Base-by-base conservation (phyloP, 2,113 vertebrate species). In the Pelvicachromis taeniatus region DNA sequence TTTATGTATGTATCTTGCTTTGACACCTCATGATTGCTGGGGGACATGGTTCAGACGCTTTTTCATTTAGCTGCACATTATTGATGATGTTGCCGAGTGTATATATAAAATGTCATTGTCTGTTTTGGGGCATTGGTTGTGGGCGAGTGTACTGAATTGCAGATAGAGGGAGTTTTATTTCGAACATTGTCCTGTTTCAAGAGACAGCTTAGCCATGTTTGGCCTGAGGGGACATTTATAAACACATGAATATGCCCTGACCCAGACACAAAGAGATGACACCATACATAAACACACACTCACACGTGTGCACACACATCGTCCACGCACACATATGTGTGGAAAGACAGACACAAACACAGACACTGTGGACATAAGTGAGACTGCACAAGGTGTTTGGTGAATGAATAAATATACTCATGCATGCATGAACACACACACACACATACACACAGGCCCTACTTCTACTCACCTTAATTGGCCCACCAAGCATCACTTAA, bases 401-500 rank as follows among this genome's bases (percentile, higher is more conserved):
- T 93, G 92, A 90, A 92, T 93, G 91, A 93, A 94, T 94, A 95
- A 94, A 95, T 90, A 94, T 83, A 89, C 91, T 91, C 90, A 89
- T 87, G 88, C 91, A 93, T 92, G 91, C 85, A 80, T 93, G 90
- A 84, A 82, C 82, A 87, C 91, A 85, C 86, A 87, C 59, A 61
- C 83, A 84, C 83, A 83, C 77, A 89, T 78, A 83, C 80, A 86
- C 16, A n/a, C 85, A 83, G 78, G 50, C 87, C 81, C 81, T 88
- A 90, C 90, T 93, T 77, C 93, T 94, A 89, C 94, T 96, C 95
- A 96, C 95, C 95, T 96, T 96, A 96, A 96, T 96, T 96, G 95
- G 95, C 95, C 96, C 94, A 93, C 93, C 94, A 94, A 96, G 95
- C 95, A 89, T 96, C 95, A 95, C 95, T 95, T 96, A 95, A 95